Percentiles rank a stretch among this genome's conserved stretches.
Conservation (phyloP, 2,888 invertebrate species). For the Teleiodes luculella region DNA sequence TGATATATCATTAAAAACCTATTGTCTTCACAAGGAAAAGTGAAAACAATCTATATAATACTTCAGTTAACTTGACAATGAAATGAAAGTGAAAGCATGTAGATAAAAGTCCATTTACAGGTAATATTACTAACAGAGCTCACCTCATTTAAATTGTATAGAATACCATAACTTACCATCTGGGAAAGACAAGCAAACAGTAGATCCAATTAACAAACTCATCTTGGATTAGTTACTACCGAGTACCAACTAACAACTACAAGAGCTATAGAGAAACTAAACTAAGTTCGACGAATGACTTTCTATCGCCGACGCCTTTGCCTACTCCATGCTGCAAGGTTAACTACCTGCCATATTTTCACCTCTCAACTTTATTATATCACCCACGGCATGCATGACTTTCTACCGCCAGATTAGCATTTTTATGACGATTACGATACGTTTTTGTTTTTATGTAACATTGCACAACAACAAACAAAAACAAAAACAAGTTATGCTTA, state of each 20-base stretch:
- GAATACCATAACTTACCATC: constrained; percentile 64
- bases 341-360: constrained; percentile 53
- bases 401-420: constrained; percentile 46
- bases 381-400: constrained; percentile 50
- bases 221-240: constrained; percentile 27
- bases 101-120: background rate
- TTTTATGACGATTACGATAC: constrained; percentile 22
- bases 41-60: too few relatives aligned
- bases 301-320: constrained; percentile 36
- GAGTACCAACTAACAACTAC: constrained; percentile 19
- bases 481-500: constrained; percentile 25
- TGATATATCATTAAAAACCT: too few relatives aligned
- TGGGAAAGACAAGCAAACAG: constrained; percentile 51
- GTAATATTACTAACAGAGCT: background rate
- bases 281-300: constrained; percentile 28
- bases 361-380: constrained; percentile 68
- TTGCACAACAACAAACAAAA: constrained; percentile 15
- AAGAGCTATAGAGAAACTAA: constrained; percentile 33
- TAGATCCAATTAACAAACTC: constrained; percentile 49
- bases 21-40: too few relatives aligned
- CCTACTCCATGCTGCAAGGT: constrained; percentile 40
- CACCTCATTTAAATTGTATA: too few relatives aligned
- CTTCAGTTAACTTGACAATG: background rate
- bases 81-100: background rate
- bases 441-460: constrained; percentile 17